Evolutionary conservation across 2,888 invertebrate species (phyloP).

Genomic region (Elegia similella): DNA sequence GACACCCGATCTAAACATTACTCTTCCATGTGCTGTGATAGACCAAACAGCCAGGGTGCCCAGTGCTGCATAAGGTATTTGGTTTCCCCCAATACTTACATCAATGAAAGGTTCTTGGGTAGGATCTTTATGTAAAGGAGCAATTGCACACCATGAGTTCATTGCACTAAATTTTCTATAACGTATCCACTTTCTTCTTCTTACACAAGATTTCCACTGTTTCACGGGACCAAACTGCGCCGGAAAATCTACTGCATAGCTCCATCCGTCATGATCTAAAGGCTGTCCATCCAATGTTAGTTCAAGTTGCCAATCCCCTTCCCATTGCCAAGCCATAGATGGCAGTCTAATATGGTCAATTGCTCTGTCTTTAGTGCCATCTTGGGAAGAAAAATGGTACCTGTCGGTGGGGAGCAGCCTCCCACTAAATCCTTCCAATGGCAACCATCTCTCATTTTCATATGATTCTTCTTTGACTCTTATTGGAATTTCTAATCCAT

Average conservation of each 20-base stretch:
- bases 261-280: slow-evolving; percentile 95
- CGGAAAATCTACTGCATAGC: slow-evolving; percentile 95
- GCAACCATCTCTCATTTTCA: slow-evolving; percentile 97
- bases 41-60: slow-evolving; percentile 94
- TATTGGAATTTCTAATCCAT: slow-evolving; percentile 94
- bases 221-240: slow-evolving; percentile 89
- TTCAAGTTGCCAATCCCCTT: slow-evolving; percentile 95
- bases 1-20: slow-evolving; percentile 93
- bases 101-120: slow-evolving; percentile 97
- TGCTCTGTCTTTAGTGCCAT: slow-evolving; percentile 89
- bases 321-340: slow-evolving; percentile 98
- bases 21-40: slow-evolving; percentile 94
- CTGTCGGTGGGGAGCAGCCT: slow-evolving; percentile 93
- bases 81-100: slow-evolving; percentile 92
- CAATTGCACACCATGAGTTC: slow-evolving; percentile 96
- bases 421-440: slow-evolving; percentile 92
- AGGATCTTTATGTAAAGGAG: slow-evolving; percentile 93
- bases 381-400: slow-evolving; percentile 91
- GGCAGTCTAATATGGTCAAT: slow-evolving; percentile 92
- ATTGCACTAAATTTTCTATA: slow-evolving; percentile 93
- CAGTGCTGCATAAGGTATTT: slow-evolving; percentile 88
- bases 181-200: slow-evolving; percentile 94
- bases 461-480: slow-evolving; percentile 94
- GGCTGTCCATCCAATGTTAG: slow-evolving; percentile 92
- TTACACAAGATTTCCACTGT: slow-evolving; percentile 94